Percentiles rank a stretch among this genome's conserved stretches.
phyloP scores from a whole-genome alignment of 2,797 vertebrate species.

The Myripristis jacobus region DNA sequence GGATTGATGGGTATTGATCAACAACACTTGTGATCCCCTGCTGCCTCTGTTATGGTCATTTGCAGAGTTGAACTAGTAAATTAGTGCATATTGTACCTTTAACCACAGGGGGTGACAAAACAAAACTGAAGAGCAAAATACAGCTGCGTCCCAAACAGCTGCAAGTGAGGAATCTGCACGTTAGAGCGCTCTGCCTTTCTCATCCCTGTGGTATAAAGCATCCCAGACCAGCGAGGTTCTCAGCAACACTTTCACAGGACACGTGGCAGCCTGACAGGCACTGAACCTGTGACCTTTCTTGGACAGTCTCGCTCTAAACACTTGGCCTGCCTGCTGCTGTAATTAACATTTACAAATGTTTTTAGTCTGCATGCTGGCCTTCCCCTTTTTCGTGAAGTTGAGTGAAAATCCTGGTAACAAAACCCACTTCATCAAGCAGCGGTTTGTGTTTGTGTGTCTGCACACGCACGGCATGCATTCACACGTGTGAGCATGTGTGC shows the following conservation, averaged over 20 bases:
- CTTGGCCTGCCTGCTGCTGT: slow-evolving; percentile 25
- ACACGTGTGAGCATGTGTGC: slow-evolving; percentile 2
- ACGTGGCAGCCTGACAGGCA: no score
- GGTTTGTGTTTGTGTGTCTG: slow-evolving; percentile 21
- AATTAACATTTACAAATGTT: slow-evolving; percentile 35
- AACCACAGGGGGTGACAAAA: no score
- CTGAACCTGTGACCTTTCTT: slow-evolving; percentile 47
- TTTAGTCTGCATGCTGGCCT: slow-evolving; percentile 50
- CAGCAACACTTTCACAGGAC: neutral
- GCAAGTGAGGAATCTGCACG: no score
- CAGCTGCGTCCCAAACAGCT: no score
- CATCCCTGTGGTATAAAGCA: no score
- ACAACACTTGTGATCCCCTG: no score
- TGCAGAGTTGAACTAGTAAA: no score
- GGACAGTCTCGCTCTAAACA: slow-evolving; percentile 32
- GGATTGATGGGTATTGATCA: no score
- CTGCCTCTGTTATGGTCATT: no score
- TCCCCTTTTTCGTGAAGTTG: slow-evolving; percentile 27
- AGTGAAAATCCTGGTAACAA: slow-evolving; percentile 31
- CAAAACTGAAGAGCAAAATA: no score
- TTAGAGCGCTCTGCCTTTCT: no score
- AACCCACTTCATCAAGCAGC: slow-evolving; percentile 21
- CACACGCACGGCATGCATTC: slow-evolving; percentile 9
- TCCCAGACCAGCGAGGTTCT: neutral
- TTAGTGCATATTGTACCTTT: no score